Evolutionary conservation across 2,797 vertebrate genomes (phyloP).

Genomic region (Danio choprae): DNA sequence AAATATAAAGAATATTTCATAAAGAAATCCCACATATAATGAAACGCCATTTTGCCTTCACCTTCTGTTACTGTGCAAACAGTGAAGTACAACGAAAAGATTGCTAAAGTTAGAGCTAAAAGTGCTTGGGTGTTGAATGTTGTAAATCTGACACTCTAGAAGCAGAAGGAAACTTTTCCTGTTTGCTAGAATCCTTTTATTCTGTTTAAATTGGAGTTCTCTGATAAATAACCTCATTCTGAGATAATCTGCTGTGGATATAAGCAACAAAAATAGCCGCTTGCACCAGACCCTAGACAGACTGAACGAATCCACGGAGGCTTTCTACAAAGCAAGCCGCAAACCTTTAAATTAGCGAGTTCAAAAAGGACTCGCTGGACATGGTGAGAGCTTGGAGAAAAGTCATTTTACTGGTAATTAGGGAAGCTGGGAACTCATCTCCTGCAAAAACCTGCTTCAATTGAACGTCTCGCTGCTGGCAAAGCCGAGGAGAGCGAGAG

Average conservation of each 20-base stretch:
- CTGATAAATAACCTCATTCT: not conserved
- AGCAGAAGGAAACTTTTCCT: not conserved
- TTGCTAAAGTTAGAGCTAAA: not conserved
- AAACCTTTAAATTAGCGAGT: conserved; percentile 45
- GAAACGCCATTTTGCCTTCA: not conserved
- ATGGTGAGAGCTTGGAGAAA: conserved; percentile 39
- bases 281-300: not conserved
- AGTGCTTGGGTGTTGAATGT: not conserved
- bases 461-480: conserved; percentile 10
- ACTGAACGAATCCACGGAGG: conserved; percentile 10
- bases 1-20: not conserved
- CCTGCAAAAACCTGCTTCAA: conserved; percentile 23
- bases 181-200: not conserved
- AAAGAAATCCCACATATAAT: not conserved
- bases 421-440: conserved; percentile 41
- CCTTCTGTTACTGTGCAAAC: not conserved
- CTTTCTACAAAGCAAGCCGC: conserved; percentile 15
- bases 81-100: not conserved
- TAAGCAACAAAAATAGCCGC: conserved; percentile 1
- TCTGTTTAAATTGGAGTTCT: not conserved
- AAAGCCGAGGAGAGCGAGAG: not conserved
- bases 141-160: not conserved
- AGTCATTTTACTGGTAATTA: conserved; percentile 53
- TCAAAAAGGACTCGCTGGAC: conserved; percentile 10
- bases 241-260: conserved; percentile 4